phyloP scores from a whole-genome alignment of 1,140 invertebrate species.

The Heterodera schachtii region DNA sequence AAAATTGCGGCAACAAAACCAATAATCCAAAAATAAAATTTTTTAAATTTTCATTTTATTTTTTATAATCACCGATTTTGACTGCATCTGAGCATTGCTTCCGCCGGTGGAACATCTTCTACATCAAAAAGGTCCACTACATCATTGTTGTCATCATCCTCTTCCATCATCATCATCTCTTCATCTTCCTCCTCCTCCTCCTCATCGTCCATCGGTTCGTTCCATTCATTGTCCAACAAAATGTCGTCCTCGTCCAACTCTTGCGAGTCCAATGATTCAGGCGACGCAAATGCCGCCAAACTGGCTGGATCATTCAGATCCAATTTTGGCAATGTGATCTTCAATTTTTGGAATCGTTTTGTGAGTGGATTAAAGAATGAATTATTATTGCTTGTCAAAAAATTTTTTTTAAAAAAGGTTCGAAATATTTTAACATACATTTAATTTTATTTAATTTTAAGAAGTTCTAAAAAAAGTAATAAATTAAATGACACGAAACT shows the following conservation, averaged over 20 bases:
- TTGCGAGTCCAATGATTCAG: constrained; percentile 23
- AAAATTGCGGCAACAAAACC: too few relatives aligned
- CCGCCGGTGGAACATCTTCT: neutral
- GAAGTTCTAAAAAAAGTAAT: neutral
- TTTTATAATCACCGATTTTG: constrained; percentile 9
- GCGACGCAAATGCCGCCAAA: constrained; percentile 45
- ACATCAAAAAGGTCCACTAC: constrained; percentile 43
- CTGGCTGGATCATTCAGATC: constrained; percentile 48
- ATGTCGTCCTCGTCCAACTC: constrained; percentile 26
- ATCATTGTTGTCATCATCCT: constrained; percentile 32
- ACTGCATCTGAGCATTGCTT: constrained; percentile 4
- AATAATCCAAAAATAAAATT: neutral
- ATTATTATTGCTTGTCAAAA: too few relatives aligned
- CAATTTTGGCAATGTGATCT: constrained; percentile 46
- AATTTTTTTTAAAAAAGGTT: too few relatives aligned
- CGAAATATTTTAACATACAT: constrained; percentile 34
- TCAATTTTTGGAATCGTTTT: constrained; percentile 38
- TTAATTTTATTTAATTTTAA: constrained; percentile 23
- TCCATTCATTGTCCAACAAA: constrained; percentile 21
- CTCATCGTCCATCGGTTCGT: constrained; percentile 16
- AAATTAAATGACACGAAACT: neutral
- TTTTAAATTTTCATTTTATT: neutral
- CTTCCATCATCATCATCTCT: constrained; percentile 20
- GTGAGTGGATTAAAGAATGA: too few relatives aligned
- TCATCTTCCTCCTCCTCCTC: constrained; percentile 33